These are phyloP conservation scores for Tokudaia muenninki DNA, from an alignment of 2,797 vertebrate genomes.

Conservation along the genomic window DNA sequence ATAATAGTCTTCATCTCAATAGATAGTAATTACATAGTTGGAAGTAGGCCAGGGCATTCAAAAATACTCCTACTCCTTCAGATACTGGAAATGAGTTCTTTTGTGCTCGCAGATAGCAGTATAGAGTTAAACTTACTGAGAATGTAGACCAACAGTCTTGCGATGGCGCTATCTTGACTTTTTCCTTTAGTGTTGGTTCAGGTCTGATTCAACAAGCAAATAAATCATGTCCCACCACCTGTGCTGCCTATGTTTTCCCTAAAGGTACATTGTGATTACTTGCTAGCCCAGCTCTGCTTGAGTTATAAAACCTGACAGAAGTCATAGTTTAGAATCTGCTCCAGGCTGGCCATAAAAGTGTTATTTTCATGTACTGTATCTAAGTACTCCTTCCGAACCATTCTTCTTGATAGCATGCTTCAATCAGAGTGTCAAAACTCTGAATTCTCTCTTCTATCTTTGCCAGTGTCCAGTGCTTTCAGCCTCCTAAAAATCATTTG, in stretches of 20 bases:
- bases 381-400: conserved; percentile 48
- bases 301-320: conserved; percentile 77
- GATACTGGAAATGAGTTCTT: conserved; percentile 51
- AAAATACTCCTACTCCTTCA: conserved; percentile 33
- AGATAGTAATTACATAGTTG: conserved; percentile 71
- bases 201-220: conserved; percentile 46
- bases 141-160: conserved; percentile 13
- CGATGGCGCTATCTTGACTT: background rate
- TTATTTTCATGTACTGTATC: conserved; percentile 67
- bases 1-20: conserved; percentile 67
- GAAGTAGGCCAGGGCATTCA: conserved; percentile 57
- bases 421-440: conserved; percentile 40
- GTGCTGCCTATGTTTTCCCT: conserved; percentile 58
- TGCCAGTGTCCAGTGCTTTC: background rate
- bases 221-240: conserved; percentile 49
- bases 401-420: conserved; percentile 66
- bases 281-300: conserved; percentile 63
- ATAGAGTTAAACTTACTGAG: conserved; percentile 44
- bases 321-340: conserved; percentile 61
- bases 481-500: conserved; percentile 5
- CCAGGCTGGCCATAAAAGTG: conserved; percentile 69
- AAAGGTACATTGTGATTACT: conserved; percentile 69
- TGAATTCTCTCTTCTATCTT: conserved; percentile 43
- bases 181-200: conserved; percentile 34
- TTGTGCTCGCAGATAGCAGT: conserved; percentile 56